phyloP scores from a whole-genome alignment of 2,797 vertebrate species.

The Labeo calbasu region DNA sequence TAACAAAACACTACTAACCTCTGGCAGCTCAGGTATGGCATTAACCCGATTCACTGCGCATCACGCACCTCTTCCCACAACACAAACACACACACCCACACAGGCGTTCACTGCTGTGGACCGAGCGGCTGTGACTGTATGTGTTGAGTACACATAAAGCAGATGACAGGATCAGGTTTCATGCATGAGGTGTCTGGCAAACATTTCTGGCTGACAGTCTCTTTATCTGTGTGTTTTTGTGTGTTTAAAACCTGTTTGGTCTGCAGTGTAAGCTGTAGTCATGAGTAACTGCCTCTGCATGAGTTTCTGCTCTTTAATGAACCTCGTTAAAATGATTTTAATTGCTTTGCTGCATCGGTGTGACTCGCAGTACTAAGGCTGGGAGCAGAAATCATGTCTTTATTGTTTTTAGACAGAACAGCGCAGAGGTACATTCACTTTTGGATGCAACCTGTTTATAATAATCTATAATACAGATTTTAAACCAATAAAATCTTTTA shows the following conservation, averaged over 20 bases:
- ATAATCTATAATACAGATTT: neutral
- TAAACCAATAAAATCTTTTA: neutral
- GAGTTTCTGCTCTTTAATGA: constrained; percentile 15
- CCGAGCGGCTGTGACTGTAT: neutral
- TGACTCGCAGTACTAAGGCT: neutral
- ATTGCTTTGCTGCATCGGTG: neutral
- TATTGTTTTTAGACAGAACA: neutral
- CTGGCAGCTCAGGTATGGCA: constrained; percentile 96
- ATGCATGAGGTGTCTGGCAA: constrained; percentile 31
- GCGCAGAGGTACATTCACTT: neutral
- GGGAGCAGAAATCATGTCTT: neutral
- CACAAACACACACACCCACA: neutral
- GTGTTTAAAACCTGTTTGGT: constrained; percentile 13
- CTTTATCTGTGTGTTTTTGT: neutral
- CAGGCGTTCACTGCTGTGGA: neutral
- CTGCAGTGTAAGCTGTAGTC: neutral
- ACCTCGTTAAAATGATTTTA: neutral
- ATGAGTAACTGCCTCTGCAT: constrained; percentile 23
- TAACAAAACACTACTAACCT: constrained; percentile 98
- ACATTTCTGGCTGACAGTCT: constrained; percentile 17
- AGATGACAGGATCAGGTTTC: constrained; percentile 9
- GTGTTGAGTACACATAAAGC: constrained; percentile 15
- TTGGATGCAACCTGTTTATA: neutral
- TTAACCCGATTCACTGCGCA: constrained; percentile 66
- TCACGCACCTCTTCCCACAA: constrained; percentile 15